Percentiles rank a stretch among this genome's conserved stretches.
Evolutionary conservation across 2,797 vertebrate genomes (phyloP).

Genomic region (Pipistrellus pipistrellus): DNA sequence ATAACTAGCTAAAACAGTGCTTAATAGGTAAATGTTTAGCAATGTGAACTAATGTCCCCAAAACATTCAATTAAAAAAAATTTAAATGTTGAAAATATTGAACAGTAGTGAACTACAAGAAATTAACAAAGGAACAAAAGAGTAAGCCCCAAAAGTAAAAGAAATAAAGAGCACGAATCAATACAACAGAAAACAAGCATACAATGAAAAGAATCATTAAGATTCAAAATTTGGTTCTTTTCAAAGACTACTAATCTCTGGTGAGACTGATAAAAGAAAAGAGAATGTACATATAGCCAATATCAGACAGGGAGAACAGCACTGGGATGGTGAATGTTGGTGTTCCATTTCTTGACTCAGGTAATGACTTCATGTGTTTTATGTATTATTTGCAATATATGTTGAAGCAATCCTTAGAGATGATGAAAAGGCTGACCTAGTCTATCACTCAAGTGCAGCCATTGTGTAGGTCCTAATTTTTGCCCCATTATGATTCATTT

Average conservation of each 20-base stretch:
- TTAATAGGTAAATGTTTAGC: conserved; percentile 28
- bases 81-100: not conserved
- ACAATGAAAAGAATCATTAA: not conserved
- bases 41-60: not conserved
- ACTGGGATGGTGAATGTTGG: not conserved
- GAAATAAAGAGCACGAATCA: conserved; percentile 24
- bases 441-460: not conserved
- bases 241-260: not conserved
- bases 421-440: conserved; percentile 14
- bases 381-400: not conserved
- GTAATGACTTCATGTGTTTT: not conserved
- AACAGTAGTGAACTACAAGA: conserved; percentile 28
- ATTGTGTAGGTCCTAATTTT: not conserved
- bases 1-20: not conserved
- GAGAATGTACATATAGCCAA: not conserved
- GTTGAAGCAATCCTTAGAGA: not conserved
- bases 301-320: not conserved
- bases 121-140: not conserved
- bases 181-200: conserved; percentile 21
- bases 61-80: not conserved
- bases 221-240: conserved; percentile 21
- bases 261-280: conserved; percentile 16
- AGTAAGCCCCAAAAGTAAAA: not conserved
- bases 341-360: not conserved
- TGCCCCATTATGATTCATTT: not conserved